phyloP scores from a whole-genome alignment of 2,888 invertebrate species.

The Caenorhabditis becei region DNA sequence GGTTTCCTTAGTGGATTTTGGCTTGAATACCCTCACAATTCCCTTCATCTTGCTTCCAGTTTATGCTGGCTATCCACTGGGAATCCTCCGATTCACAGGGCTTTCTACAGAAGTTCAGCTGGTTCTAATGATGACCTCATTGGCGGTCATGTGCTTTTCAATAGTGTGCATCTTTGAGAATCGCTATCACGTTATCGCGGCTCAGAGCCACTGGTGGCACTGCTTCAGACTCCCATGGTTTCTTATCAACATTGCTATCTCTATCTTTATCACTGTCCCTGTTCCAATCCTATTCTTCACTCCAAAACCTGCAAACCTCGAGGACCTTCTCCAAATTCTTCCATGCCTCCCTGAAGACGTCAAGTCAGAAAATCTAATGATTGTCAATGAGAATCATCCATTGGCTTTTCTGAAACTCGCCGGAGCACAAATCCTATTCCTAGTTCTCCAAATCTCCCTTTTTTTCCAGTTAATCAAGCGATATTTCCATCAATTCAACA shows the following conservation, averaged over 20 bases:
- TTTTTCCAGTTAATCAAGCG: too few relatives aligned
- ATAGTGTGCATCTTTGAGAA: conserved; percentile 27
- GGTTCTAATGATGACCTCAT: neutral
- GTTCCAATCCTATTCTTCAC: neutral
- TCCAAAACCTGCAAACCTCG: neutral
- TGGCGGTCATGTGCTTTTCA: neutral
- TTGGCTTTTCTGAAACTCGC: too few relatives aligned
- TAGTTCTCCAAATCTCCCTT: too few relatives aligned
- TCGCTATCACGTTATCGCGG: neutral
- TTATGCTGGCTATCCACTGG: conserved; percentile 14
- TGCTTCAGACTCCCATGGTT: conserved; percentile 1
- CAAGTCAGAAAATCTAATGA: neutral
- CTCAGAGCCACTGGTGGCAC: neutral
- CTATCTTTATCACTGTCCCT: neutral
- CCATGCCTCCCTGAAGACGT: neutral
- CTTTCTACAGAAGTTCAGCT: neutral
- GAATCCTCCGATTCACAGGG: neutral
- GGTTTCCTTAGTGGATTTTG: conserved; percentile 1
- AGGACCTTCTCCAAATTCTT: neutral
- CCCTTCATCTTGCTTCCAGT: conserved; percentile 4
- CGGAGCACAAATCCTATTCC: too few relatives aligned
- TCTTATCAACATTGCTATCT: neutral
- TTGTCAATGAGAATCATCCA: too few relatives aligned
- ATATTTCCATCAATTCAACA: too few relatives aligned
- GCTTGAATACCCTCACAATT: neutral